Evolutionary conservation across 2,797 vertebrate species (phyloP).

Genomic region (Menidia menidia): DNA sequence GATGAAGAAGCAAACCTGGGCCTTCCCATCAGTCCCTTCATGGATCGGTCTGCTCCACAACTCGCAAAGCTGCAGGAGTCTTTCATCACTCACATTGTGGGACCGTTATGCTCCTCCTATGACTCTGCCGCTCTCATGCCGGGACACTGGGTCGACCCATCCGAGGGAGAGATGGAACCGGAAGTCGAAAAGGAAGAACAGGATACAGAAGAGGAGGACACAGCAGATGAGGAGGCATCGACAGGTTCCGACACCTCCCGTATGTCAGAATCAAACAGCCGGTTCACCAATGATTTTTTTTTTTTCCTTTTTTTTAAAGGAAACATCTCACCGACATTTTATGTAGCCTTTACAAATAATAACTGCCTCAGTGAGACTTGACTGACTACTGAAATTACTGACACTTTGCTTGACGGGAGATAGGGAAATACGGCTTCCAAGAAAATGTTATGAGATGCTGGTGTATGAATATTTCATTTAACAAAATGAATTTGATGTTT

Average conservation of each 20-base stretch:
- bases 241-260: conserved; percentile 83
- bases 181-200: conserved; percentile 73
- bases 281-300: too few relatives aligned
- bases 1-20: conserved; percentile 96
- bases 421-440: background rate
- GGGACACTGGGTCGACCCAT: conserved; percentile 89
- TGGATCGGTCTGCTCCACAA: conserved; percentile 97
- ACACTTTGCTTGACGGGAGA: background rate
- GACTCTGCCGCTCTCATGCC: conserved; percentile 95
- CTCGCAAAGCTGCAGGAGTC: conserved; percentile 97
- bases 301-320: background rate
- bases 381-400: background rate
- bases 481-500: background rate
- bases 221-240: conserved; percentile 82
- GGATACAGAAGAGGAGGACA: conserved; percentile 68
- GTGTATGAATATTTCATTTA: background rate
- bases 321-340: background rate
- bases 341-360: background rate
- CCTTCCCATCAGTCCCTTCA: conserved; percentile 97
- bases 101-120: conserved; percentile 95
- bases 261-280: conserved; percentile 56
- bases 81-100: conserved; percentile 98
- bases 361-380: background rate
- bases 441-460: background rate
- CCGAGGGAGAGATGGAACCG: conserved; percentile 66